Percentiles rank a stretch among this genome's conserved stretches.
phyloP scores from a whole-genome alignment of 2,113 vertebrate genomes.

The Misgurnus mizolepis region DNA sequence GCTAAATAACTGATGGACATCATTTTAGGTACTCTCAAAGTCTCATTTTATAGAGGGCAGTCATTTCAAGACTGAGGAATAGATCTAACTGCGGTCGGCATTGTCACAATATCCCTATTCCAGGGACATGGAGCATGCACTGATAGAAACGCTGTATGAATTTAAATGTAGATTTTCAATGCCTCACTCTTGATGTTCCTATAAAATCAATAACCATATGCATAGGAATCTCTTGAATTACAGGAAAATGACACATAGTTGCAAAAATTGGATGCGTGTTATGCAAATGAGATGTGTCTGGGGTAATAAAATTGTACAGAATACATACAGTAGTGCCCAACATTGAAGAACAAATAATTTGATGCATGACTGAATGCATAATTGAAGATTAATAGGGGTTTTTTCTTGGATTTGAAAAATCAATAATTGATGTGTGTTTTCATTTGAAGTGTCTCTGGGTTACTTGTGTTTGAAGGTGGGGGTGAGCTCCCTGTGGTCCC shows the following conservation, averaged over 20 bases:
- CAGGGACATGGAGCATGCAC: constrained; percentile 21
- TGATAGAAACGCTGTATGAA: constrained; percentile 58
- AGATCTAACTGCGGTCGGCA: constrained; percentile 70
- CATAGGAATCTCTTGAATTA: constrained; percentile 58
- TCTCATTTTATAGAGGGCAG: constrained; percentile 73
- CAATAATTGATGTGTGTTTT: constrained; percentile 42
- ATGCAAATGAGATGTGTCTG: constrained; percentile 44
- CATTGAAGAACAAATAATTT: constrained; percentile 4
- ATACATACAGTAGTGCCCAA: not conserved
- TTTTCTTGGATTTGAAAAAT: constrained; percentile 39
- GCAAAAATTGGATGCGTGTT: constrained; percentile 59
- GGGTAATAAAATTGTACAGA: constrained; percentile 29
- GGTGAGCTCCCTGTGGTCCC: not conserved
- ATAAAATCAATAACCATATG: constrained; percentile 72
- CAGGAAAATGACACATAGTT: constrained; percentile 60
- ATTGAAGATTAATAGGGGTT: constrained; percentile 27
- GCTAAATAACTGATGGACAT: constrained; percentile 70
- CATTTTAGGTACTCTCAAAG: constrained; percentile 75
- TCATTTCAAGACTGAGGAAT: constrained; percentile 69
- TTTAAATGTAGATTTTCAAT: constrained; percentile 72
- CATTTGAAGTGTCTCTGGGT: constrained; percentile 7
- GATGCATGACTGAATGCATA: not conserved
- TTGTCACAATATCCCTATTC: constrained; percentile 64
- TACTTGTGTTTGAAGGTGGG: constrained; percentile 22
- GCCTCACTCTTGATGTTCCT: constrained; percentile 65